Conservation (phyloP, 2,888 invertebrate genomes). For the Hanleya hanleyi region DNA sequence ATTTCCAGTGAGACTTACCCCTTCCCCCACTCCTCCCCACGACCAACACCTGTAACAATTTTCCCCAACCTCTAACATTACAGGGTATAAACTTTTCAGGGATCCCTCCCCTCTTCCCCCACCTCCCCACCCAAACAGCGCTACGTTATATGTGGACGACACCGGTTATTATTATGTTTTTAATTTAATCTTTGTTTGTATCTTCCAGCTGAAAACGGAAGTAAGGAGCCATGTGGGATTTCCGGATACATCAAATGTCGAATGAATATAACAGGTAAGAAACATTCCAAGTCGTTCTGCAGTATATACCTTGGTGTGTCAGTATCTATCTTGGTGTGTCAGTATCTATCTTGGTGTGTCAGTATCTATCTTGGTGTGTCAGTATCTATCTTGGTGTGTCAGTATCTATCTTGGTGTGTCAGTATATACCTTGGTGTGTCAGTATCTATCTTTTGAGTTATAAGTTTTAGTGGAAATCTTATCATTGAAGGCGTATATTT, state of each 20-base stretch:
- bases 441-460: background rate
- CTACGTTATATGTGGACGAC: too few relatives aligned
- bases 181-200: background rate
- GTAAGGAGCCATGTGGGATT: background rate
- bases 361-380: background rate
- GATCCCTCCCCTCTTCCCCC: too few relatives aligned
- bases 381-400: background rate
- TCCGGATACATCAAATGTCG: background rate
- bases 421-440: too few relatives aligned
- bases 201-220: background rate
- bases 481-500: background rate
- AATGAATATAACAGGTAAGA: background rate
- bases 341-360: background rate
- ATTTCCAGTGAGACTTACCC: too few relatives aligned
- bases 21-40: too few relatives aligned
- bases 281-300: background rate
- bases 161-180: background rate
- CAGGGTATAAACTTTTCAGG: background rate
- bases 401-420: background rate
- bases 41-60: too few relatives aligned
- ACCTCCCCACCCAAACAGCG: too few relatives aligned
- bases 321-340: background rate
- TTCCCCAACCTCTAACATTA: background rate
- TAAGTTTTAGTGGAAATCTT: background rate
- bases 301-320: background rate